phyloP scores from a whole-genome alignment of 2,797 vertebrate genomes.

The Siniperca undulata region DNA sequence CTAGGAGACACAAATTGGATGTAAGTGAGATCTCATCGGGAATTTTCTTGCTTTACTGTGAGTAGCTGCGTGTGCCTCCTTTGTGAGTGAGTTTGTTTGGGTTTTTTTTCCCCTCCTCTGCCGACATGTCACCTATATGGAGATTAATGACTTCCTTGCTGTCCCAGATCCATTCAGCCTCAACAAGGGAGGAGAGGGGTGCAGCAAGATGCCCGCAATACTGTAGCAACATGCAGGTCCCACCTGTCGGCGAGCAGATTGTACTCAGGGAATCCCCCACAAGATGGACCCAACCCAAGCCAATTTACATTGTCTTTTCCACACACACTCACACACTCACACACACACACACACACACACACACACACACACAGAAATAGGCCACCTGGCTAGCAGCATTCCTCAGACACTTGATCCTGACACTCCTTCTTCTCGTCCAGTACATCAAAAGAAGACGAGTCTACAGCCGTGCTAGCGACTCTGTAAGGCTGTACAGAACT shows the following conservation, averaged over 20 bases:
- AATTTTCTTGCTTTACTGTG: conserved; percentile 20
- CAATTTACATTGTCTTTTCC: conserved; percentile 64
- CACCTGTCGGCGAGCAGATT: conserved; percentile 65
- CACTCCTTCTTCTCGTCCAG: conserved; percentile 29
- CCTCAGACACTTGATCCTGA: conserved; percentile 66
- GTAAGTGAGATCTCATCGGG: conserved; percentile 63
- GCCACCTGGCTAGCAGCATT: conserved; percentile 71
- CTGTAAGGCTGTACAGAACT: neutral
- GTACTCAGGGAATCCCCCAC: conserved; percentile 74
- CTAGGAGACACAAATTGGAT: conserved; percentile 68
- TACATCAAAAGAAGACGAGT: conserved; percentile 4
- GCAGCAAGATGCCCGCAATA: conserved; percentile 61
- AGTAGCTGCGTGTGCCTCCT: conserved; percentile 45
- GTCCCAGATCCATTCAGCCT: conserved; percentile 74
- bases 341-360: conserved; percentile 27
- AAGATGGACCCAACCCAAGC: conserved; percentile 71
- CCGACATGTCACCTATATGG: conserved; percentile 77
- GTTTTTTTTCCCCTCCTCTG: conserved; percentile 42
- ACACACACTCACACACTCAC: conserved; percentile 28
- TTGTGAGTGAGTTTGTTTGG: conserved; percentile 64
- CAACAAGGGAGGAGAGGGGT: conserved; percentile 52
- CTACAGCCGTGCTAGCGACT: neutral
- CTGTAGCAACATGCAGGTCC: conserved; percentile 69
- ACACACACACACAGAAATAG: conserved; percentile 51
- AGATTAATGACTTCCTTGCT: conserved; percentile 83